A percentile compares a stretch with the other conserved stretches of the same genome.
phyloP scores from a whole-genome alignment of 2,888 invertebrate species.

The Chaitophorus viminalis region DNA sequence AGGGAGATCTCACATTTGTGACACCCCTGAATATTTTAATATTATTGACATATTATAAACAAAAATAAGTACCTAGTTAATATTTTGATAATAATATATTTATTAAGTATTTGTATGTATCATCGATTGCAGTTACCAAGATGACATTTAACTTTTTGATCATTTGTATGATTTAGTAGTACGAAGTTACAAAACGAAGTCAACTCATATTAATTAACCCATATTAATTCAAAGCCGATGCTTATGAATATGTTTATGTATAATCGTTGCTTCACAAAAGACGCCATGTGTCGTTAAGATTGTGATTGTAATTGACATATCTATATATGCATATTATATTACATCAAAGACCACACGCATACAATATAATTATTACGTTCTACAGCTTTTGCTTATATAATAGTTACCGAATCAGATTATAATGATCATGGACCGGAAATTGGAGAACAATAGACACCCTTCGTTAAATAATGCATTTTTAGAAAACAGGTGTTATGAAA shows the following conservation, averaged over 20 bases:
- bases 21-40: no score
- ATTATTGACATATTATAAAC: no score
- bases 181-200: no score
- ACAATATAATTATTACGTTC: background rate
- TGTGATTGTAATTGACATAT: background rate
- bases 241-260: background rate
- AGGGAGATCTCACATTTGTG: no score
- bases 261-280: background rate
- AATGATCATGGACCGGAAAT: constrained; percentile 26
- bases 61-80: no score
- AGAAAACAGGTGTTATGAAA: background rate
- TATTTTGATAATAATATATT: no score
- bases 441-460: constrained; percentile 40
- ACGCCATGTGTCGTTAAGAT: background rate
- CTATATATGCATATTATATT: background rate
- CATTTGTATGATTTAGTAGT: no score
- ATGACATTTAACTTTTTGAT: no score
- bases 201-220: no score
- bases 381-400: background rate
- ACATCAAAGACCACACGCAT: constrained; percentile 1
- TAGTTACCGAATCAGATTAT: constrained; percentile 16
- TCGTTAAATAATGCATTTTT: background rate
- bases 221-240: background rate
- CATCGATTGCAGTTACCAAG: no score
- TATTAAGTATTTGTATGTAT: no score